phyloP scores from a whole-genome alignment of 2,888 invertebrate genomes.

The Ennomos erosarius region DNA sequence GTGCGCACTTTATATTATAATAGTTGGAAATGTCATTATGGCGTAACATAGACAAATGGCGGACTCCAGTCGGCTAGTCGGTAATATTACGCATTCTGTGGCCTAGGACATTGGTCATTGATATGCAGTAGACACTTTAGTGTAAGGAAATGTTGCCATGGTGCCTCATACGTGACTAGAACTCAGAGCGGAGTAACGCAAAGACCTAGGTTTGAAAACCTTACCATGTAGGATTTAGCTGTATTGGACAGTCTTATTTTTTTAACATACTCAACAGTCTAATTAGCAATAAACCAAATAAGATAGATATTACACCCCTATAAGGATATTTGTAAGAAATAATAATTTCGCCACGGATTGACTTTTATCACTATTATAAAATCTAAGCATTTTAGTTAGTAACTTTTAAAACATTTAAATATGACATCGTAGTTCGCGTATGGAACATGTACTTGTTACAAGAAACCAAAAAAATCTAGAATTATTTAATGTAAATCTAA shows the following conservation, averaged over 20 bases:
- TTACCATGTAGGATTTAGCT: neutral
- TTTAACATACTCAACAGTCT: too few relatives aligned
- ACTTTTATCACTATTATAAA: too few relatives aligned
- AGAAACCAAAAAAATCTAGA: neutral
- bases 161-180: conserved; percentile 26
- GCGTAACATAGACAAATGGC: conserved; percentile 7
- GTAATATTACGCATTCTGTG: conserved; percentile 4
- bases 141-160: conserved; percentile 40
- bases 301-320: too few relatives aligned
- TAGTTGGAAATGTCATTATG: conserved; percentile 2
- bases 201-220: conserved; percentile 14
- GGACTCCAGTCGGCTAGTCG: neutral
- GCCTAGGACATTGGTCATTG: conserved; percentile 40
- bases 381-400: too few relatives aligned
- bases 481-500: too few relatives aligned
- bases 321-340: too few relatives aligned
- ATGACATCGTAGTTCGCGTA: too few relatives aligned
- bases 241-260: neutral
- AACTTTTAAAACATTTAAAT: too few relatives aligned
- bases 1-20: neutral
- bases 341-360: too few relatives aligned
- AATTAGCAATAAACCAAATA: too few relatives aligned
- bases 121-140: conserved; percentile 37
- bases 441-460: too few relatives aligned
- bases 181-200: neutral